Evolutionary conservation across 2,113 vertebrate genomes (phyloP).

Genomic region (Prochilodus magdalenae): DNA sequence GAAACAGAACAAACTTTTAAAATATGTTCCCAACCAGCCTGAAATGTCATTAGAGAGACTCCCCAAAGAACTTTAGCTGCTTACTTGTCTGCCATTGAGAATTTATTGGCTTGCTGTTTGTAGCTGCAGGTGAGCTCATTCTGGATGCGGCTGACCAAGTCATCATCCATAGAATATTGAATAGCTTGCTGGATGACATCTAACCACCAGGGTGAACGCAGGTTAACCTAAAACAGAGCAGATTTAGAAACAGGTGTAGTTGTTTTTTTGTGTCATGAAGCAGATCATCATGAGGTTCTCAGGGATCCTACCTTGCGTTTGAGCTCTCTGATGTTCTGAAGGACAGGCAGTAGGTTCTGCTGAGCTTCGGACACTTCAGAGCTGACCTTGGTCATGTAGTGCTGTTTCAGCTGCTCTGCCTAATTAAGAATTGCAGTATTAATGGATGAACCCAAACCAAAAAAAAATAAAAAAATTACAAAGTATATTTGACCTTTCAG

Average conservation of each 20-base stretch:
- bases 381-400: conserved; percentile 98
- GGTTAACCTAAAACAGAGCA: conserved; percentile 68
- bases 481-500: no score
- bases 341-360: conserved; percentile 88
- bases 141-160: conserved; percentile 89
- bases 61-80: no score
- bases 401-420: conserved; percentile 92
- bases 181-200: conserved; percentile 89
- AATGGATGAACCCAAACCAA: neutral
- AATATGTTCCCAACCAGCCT: no score
- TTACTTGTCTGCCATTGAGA: conserved; percentile 98
- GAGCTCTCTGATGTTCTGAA: conserved; percentile 90
- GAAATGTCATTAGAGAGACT: neutral
- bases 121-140: conserved; percentile 93
- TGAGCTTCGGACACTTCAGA: conserved; percentile 92
- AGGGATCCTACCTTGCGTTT: conserved; percentile 86
- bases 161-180: conserved; percentile 86
- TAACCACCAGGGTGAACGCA: conserved; percentile 93
- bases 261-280: neutral
- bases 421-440: conserved; percentile 54
- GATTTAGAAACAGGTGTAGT: neutral
- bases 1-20: neutral
- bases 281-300: conserved; percentile 36
- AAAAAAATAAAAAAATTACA: neutral
- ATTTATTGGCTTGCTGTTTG: conserved; percentile 87